These are phyloP conservation scores for Eupeodes latifasciatus DNA, from an alignment of 2,888 invertebrate genomes.

Conservation along the genomic window DNA sequence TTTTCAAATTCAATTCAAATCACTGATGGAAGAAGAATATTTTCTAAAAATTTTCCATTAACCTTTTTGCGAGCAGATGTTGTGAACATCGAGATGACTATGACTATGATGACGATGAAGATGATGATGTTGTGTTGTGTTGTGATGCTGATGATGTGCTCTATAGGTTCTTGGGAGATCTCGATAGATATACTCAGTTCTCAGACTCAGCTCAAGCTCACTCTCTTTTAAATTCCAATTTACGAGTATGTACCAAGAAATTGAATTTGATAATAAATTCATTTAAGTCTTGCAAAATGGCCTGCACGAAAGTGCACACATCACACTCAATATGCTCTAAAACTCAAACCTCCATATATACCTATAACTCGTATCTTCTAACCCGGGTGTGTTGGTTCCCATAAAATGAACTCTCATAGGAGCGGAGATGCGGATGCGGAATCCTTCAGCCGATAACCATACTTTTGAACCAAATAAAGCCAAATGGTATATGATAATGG, in stretches of 20 bases:
- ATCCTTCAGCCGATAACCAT: slow-evolving; percentile 9
- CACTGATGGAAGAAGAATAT: slow-evolving; percentile 57
- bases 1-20: slow-evolving; percentile 60
- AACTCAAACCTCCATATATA: neutral
- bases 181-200: neutral
- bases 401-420: slow-evolving; percentile 58
- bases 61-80: slow-evolving; percentile 31
- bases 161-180: neutral
- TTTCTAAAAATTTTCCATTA: slow-evolving; percentile 53
- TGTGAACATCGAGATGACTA: neutral
- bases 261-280: slow-evolving; percentile 72
- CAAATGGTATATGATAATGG: neutral
- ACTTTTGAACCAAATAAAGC: neutral
- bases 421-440: neutral
- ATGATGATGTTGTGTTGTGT: slow-evolving; percentile 5
- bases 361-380: neutral
- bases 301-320: slow-evolving; percentile 30
- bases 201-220: too few species aligned
- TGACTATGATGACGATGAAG: slow-evolving; percentile 27
- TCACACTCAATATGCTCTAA: slow-evolving; percentile 9
- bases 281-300: slow-evolving; percentile 66
- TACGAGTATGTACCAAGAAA: slow-evolving; percentile 21
- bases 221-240: neutral
- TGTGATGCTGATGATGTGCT: neutral
- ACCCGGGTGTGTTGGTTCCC: slow-evolving; percentile 49